Base-by-base conservation (phyloP, 2,113 vertebrate genomes). In the Asarcornis scutulata region DNA sequence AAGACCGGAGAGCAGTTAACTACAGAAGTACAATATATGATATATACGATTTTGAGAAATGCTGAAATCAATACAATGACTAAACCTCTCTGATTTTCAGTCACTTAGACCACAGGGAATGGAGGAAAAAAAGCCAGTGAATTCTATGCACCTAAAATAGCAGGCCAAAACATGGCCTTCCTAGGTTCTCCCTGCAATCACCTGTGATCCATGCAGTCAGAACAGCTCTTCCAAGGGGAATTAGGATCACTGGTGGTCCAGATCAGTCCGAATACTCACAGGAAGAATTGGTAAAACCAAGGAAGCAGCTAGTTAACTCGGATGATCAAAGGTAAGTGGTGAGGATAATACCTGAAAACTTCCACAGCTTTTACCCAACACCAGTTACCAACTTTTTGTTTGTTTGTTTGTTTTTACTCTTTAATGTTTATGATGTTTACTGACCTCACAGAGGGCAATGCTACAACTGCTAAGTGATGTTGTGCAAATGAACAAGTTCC, bases 51-150 rank as follows among this genome's bases (percentile, higher is more conserved):
- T 83, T 17, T 48, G 23, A 77, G 44, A 86, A 81, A 78, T 32
- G 21, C 11, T 13, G 64, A 53, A 42, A 50, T 77, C 25, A 55
- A 21, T 27, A 64, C 3, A 15, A 13, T 77, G 68, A 52, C 15
- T 16, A n/a, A 81, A 64, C 55, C 8, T 82, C 46, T 59, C 27
- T 42, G 50, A 40, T 89, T 78, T 81, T 91, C 40, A 48, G 40
- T 32, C 25, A 60, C 20, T 73, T 32, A 72, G 17, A 79, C 3
- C 2, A 13, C 16, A 20, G 7, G 13, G 46, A 62, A 78, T 22
- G 4, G 7, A 16, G 3, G 6, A 0, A 2, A 15, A 38, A 60
- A 66, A 60, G 6, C 13, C 40, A 64, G 2, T 10, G 8, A 44
- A 11, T 21, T 36, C 40, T 40, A 52, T 26, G 23, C 6, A 78